Conservation (phyloP, 2,888 invertebrate species). For the Macrophya annulata region DNA sequence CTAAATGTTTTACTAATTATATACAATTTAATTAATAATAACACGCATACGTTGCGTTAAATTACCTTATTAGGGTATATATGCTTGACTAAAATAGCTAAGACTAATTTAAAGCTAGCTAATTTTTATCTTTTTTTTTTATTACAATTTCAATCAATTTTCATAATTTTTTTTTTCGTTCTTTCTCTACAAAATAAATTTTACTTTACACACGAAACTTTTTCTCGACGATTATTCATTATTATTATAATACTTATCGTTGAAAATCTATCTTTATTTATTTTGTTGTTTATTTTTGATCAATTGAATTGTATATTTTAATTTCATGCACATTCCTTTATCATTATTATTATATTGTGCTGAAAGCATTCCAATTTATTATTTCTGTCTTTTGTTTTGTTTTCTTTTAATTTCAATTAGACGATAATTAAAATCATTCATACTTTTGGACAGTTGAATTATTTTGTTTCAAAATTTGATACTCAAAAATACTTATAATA, state of each 20-base stretch:
- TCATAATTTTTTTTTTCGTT: slow-evolving; percentile 61
- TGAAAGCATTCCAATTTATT: slow-evolving; percentile 56
- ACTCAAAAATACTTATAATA: neutral
- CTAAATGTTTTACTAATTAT: neutral
- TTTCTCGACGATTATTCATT: neutral
- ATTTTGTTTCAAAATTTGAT: neutral
- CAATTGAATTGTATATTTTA: neutral
- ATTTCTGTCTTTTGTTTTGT: slow-evolving; percentile 72
- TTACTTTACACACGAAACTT: slow-evolving; percentile 4
- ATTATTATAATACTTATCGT: neutral
- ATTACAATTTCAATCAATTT: slow-evolving; percentile 62
- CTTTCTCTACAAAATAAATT: neutral
- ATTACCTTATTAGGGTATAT: neutral
- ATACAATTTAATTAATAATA: neutral
- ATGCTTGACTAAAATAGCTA: neutral
- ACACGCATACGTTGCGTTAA: neutral
- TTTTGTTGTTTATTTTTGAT: neutral
- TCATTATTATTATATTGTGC: neutral
- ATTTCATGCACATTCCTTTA: neutral
- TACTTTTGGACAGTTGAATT: slow-evolving; percentile 31
- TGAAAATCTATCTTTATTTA: too few relatives aligned
- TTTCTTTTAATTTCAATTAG: neutral
- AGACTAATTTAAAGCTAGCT: neutral
- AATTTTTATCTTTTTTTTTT: slow-evolving; percentile 64
- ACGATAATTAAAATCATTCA: neutral